These are phyloP conservation scores for Scalopus aquaticus DNA, from an alignment of 2,113 vertebrate genomes.

Conservation along the genomic window DNA sequence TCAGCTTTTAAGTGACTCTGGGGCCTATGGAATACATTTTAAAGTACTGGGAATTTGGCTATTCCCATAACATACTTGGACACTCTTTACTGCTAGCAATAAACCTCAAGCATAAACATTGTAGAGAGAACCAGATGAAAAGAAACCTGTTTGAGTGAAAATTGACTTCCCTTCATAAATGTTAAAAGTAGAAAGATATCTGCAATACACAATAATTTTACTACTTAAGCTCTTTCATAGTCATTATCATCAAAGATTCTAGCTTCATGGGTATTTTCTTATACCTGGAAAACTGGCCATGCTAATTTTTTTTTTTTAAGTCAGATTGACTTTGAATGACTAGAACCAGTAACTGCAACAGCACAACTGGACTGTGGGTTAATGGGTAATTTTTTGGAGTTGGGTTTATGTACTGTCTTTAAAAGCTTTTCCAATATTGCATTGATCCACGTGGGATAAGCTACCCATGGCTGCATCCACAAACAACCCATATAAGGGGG, in stretches of 20 bases:
- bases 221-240: constrained; percentile 65
- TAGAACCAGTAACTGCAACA: background rate
- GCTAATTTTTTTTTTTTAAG: background rate
- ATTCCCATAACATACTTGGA: constrained; percentile 73
- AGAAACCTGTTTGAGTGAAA: constrained; percentile 69
- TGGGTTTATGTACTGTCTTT: background rate
- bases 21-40: constrained; percentile 63
- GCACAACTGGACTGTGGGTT: background rate
- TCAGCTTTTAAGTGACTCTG: constrained; percentile 61
- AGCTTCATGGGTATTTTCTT: constrained; percentile 63
- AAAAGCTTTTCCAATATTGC: background rate
- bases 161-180: constrained; percentile 74
- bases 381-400: constrained; percentile 54
- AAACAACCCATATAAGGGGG: background rate
- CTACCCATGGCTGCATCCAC: background rate
- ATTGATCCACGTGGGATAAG: background rate
- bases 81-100: constrained; percentile 70
- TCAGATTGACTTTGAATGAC: background rate
- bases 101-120: constrained; percentile 74
- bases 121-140: constrained; percentile 75
- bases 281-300: constrained; percentile 22
- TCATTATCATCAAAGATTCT: constrained; percentile 61
- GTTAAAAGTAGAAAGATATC: constrained; percentile 67
- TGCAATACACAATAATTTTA: constrained; percentile 61
- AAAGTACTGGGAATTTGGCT: constrained; percentile 75